Evolutionary conservation across 2,113 vertebrate species (phyloP).

Genomic region (Ondatra zibethicus): DNA sequence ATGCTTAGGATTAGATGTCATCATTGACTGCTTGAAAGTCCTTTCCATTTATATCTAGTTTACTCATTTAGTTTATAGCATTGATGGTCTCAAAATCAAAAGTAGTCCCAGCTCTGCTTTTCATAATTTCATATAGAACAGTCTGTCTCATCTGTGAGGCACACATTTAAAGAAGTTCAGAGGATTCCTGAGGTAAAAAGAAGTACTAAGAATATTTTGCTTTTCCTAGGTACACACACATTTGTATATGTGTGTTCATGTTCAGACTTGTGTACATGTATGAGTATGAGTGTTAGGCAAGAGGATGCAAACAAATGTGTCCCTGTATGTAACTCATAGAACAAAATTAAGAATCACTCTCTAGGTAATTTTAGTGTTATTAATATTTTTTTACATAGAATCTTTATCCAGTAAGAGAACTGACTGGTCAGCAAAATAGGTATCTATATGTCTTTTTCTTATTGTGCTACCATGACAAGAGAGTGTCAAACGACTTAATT

Average conservation of each 20-base stretch:
- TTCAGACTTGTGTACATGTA: too few species aligned
- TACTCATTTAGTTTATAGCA: not conserved
- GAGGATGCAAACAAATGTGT: not conserved
- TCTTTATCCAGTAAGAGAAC: not conserved
- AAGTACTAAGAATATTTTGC: not conserved
- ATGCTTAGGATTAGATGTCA: not conserved
- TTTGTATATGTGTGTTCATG: not conserved
- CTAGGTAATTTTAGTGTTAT: not conserved
- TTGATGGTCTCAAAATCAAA: not conserved
- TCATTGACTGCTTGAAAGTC: not conserved
- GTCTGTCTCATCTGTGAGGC: accelerated
- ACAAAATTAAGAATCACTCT: not conserved
- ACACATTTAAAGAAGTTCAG: not conserved
- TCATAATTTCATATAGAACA: not conserved
- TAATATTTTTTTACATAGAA: not conserved
- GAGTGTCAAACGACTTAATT: not conserved
- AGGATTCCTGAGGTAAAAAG: not conserved
- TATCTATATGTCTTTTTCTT: not conserved
- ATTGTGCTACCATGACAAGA: not conserved
- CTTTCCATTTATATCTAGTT: not conserved
- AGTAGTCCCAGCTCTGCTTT: not conserved
- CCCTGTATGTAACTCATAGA: too few species aligned
- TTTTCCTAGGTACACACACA: not conserved
- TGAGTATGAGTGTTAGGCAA: too few species aligned
- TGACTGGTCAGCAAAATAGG: not conserved